Evolutionary conservation across 2,888 invertebrate species (phyloP).

Genomic region (Gortyna flavago): DNA sequence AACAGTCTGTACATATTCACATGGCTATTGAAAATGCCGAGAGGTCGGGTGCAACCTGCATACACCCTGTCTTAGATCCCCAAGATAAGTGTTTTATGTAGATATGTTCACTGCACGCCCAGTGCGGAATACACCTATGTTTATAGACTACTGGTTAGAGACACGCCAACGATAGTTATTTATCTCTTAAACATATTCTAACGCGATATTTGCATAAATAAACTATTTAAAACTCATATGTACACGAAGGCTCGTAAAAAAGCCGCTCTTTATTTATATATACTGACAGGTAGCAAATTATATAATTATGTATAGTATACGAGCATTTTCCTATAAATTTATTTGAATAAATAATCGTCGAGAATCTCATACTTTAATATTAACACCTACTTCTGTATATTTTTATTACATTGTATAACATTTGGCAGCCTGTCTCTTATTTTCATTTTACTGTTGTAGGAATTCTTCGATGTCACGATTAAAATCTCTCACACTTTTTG

Average conservation of each 20-base stretch:
- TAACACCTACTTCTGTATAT: slow-evolving; percentile 35
- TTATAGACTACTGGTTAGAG: slow-evolving; percentile 18
- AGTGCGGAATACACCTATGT: neutral
- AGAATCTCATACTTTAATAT: slow-evolving; percentile 33
- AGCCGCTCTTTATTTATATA: slow-evolving; percentile 44
- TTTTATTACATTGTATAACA: slow-evolving; percentile 24
- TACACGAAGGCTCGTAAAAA: slow-evolving; percentile 36
- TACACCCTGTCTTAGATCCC: slow-evolving; percentile 9
- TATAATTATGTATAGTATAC: slow-evolving; percentile 27
- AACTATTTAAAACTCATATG: slow-evolving; percentile 46
- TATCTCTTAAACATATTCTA: slow-evolving; percentile 32
- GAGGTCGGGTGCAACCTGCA: neutral
- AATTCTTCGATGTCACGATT: neutral
- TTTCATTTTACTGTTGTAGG: neutral
- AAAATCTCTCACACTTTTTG: neutral
- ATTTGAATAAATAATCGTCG: slow-evolving; percentile 40
- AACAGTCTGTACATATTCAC: neutral
- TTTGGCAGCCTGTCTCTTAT: neutral
- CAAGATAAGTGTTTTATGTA: slow-evolving; percentile 25
- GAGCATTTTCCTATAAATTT: slow-evolving; percentile 42
- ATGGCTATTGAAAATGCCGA: neutral
- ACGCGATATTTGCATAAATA: slow-evolving; percentile 53
- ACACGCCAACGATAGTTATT: slow-evolving; percentile 24
- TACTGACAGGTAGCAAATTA: slow-evolving; percentile 24
- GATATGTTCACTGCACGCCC: slow-evolving; percentile 2